Base-by-base conservation (phyloP, 2,888 invertebrate genomes). In the Cacoxenus indagator region DNA sequence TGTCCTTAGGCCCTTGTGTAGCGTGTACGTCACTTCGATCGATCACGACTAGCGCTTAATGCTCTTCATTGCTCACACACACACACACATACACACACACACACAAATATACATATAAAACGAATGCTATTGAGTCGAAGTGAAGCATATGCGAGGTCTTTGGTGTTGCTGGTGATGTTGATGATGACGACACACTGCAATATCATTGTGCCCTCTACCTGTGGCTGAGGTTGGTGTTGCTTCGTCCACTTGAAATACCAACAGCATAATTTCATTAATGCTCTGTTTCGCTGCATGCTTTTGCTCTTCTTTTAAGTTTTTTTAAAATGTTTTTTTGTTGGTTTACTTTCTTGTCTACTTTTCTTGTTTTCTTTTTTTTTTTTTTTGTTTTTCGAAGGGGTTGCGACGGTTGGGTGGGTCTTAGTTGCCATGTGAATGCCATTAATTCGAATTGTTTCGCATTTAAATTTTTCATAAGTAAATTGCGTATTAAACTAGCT, bases 371-470 rank as follows among this genome's bases (percentile, higher is more conserved):
- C 14, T 2, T 19, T 48, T 17, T 9, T 59, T 9, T 37, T 59
- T 37, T 27, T 11, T 29, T 9, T 6, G 37, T n/a, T 29, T 59
- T 27, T 8, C 59, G 6, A 19, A 22, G 24, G 29, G 26, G 31
- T 17, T 29, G 27, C 8, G 31, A 31, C 6, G 1, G 31, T 2
- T 37, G 37, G 0, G 37, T 37, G 37, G 4, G 37, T 11, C 9
- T 14, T n/a, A 1, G 37, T 37, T 8, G 37, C 37, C 55, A 55
- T n/a, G 14, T 37, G 55, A 45, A 26, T 68, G 68, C 77, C 80
- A 76, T 83, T 81, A 80, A 75, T 79, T 80, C 79, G 82, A 83
- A 83, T 83, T 80, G 79, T 81, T 81, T 81, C 79, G 83, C 83
- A 80, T 80, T 79, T 79, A 83, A 83, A 83, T 79, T 83, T 79